Base-by-base conservation (phyloP, 2,888 invertebrate genomes). In the Loripinus fragilis region DNA sequence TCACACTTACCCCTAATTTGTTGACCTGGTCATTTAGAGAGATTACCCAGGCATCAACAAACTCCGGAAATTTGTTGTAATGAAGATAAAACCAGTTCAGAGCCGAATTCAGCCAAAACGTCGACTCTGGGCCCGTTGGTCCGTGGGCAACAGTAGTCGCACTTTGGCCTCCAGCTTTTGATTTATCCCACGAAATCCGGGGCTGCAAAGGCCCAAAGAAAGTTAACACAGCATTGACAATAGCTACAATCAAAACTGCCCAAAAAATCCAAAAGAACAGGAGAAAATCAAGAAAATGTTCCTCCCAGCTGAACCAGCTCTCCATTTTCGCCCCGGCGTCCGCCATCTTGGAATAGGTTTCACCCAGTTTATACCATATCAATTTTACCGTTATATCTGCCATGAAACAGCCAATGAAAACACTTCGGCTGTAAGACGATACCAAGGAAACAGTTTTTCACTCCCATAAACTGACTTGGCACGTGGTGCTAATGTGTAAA, bases 1-100 rank as follows among this genome's bases (percentile, higher is more conserved):
- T n/a, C n/a, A n/a, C 64, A 88, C 91, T 83, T 86, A 94, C 93
- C 90, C 93, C 90, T 64, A 90, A 90, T 86, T 93, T 94, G 71
- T 89, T 90, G 25, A 93, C 92, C 50, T 94, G 93, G 23, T 94
- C 93, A 85, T 94, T 94, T 41, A 94, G 87, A 20, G 93, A 89
- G 75, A 90, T 88, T 33, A 94, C 89, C 94, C 94, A 94, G 48
- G 92, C 90, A 68, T 94, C 92, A 38, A 94, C 87, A 78, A 91
- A 88, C 66, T 90, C 90, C 23, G 93, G 92, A 35, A 89, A 87
- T 48, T 85, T 80, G 73, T 91, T 85, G 78, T 91, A 91, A 80
- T 93, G 90, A 28, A 90, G 83, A 77, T 91, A 92, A 67, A 92
- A 86, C 93, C 93, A 93, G 79, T 91, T 90, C 23, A 93, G 76